Evolutionary conservation across 2,113 vertebrate genomes (phyloP), one percentile per base, ranked within the genome.

Genomic region (Sinocyclocheilus anophthalmus): DNA sequence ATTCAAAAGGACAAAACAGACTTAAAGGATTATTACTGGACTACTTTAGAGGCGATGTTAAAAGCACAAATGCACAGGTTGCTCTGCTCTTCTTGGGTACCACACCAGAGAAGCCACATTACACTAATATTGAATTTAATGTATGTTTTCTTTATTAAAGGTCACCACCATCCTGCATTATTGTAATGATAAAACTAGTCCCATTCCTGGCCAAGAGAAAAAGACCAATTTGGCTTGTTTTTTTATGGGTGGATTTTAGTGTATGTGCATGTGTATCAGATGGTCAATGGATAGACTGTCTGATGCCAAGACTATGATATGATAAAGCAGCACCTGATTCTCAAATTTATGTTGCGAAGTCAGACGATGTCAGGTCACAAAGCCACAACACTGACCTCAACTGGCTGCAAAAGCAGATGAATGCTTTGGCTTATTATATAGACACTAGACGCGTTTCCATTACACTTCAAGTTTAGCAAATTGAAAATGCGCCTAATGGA

Each of bases 1-100:
- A 83, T 70, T 70, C 63, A 83, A 70, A 72, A 72, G 65, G 30
- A 69, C 42, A 83, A 57, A n/a, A 37, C 69, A 57, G 69, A 55
- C 81, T 53, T 39, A 72, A 9, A 83, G 67, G 45, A 72, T 70
- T 83, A 83, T 55, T 69, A 70, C 2, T 81, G n/a, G 59, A 67
- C n/a, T 24, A 16, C 33, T 11, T 14, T 42, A 14, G 7, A 45
- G 22, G n/a, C 7, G 0, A 78, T 13, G 33, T 14, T 80, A 42
- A 80, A 22, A 10, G n/a, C 78, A 48, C 11, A 81, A 48, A 67
- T 1, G n/a, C 16, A 81, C 59, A 18, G 10, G 7, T 12, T 57
- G 16, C 2, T 18, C 0, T 50, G 42, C 48, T 81, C 24, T 50
- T 42, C 14, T 10, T 53, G 42, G 14, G 24, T 22, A 50, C n/a